Base-by-base conservation (phyloP, 2,888 invertebrate species). In the Phalera bucephala region DNA sequence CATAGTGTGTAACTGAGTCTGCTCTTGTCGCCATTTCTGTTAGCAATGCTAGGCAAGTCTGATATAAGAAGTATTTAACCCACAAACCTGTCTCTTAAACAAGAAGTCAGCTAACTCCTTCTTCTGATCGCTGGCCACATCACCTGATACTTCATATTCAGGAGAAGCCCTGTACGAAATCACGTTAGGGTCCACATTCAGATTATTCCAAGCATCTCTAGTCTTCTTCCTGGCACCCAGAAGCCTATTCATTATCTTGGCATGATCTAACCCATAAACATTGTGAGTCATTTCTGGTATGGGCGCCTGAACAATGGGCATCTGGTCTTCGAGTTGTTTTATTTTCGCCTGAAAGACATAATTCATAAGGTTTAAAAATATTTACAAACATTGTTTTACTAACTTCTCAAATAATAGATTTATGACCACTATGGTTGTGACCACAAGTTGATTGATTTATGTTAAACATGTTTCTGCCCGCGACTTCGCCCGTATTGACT, bases 271-370 rank as follows among this genome's bases (percentile, higher is more conserved):
- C 0, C 94, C 94, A 22, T 93, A 91, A 2, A 95, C 92, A 72
- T 93, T 92, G 47, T 95, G 91, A 0, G 92, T 92, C 95, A 96
- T 96, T 42, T 90, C 80, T 1, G 95, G 95, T 42, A 94, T 55
- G 3, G 84, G 73, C 4, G 90, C 79, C 23, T 91, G 84, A 29
- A 69, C 65, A 19, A 73, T 39, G 2, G 74, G 70, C 3, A 63
- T 27, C 31, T 77, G 67, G 2, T 80, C 80, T 56, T 89, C 89
- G 17, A 89, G 35, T 32, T 79, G 74, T 40, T 73, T 78, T 55
- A 84, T 86, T 69, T 83, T 84, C 1, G 80, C 84, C 89, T 89
- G 44, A 67, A 31, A 13, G 7, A n/a, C n/a, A n/a, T n/a, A n/a
- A n/a, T n/a, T n/a, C n/a, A n/a, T n/a, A n/a, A n/a, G n/a, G n/a